Conservation (phyloP, 92 coral and sea anemone species). For the Diadumene lineata region DNA sequence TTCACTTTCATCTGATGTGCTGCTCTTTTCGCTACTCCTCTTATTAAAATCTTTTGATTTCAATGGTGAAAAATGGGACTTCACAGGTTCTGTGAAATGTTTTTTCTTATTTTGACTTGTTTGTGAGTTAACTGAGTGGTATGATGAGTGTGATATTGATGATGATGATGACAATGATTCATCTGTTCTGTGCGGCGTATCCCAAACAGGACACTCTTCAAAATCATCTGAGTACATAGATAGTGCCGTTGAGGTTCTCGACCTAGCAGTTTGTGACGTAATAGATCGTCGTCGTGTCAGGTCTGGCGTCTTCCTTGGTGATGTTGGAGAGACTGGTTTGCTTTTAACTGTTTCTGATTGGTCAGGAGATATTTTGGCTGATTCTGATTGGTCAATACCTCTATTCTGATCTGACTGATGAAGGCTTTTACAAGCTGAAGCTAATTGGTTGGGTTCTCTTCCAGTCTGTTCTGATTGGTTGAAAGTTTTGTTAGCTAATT, state of each 20-base stretch:
- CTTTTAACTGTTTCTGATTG: conserved; percentile 3
- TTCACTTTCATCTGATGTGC: background rate
- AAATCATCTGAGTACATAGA: conserved; percentile 67
- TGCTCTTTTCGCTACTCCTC: background rate
- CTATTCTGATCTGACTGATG: background rate
- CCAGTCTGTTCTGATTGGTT: background rate
- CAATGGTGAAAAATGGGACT: conserved; percentile 21
- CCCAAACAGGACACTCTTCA: conserved; percentile 48
- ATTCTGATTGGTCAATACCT: background rate
- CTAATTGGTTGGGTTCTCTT: background rate
- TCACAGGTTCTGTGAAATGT: conserved; percentile 10
- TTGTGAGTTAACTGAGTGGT: conserved; percentile 27
- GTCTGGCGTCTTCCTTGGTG: background rate
- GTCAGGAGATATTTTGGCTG: conserved; percentile 4
- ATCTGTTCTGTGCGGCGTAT: conserved; percentile 4
- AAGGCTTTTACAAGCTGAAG: background rate
- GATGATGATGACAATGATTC: conserved; percentile 4
- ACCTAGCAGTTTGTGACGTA: conserved; percentile 19
- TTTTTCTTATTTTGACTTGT: background rate
- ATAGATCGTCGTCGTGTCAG: conserved; percentile 22
- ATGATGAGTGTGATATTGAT: conserved; percentile 22
- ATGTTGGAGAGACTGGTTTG: background rate
- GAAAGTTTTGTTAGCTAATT: background rate
- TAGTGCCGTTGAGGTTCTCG: conserved; percentile 47
- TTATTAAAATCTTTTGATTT: conserved; percentile 14